Evolutionary conservation across 2,113 vertebrate genomes (phyloP).

Genomic region (Nansenia antarctica): DNA sequence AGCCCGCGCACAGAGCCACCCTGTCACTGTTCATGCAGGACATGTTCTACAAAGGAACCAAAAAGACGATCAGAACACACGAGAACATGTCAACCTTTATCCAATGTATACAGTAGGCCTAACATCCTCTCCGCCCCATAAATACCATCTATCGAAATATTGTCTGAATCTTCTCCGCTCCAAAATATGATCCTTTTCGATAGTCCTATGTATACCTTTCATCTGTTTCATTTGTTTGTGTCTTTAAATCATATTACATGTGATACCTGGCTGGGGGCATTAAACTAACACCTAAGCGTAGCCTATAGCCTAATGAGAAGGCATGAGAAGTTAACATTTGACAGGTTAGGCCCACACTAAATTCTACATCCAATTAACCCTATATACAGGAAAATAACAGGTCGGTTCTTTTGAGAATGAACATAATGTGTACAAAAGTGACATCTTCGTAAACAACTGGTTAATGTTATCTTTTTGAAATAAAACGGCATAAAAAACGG

Average conservation of each 20-base stretch:
- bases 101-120: too few relatives aligned
- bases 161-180: not conserved
- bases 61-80: not conserved
- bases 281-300: too few relatives aligned
- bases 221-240: not conserved
- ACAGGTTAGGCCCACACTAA: not conserved
- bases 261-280: not conserved
- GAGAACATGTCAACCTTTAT: not conserved
- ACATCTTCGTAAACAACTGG: not conserved
- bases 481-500: not conserved
- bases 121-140: too few relatives aligned
- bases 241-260: not conserved
- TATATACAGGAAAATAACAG: too few relatives aligned
- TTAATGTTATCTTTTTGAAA: not conserved
- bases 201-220: not conserved
- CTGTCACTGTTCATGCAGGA: conserved; percentile 91
- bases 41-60: conserved; percentile 75
- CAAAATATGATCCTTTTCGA: not conserved
- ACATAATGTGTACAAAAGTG: not conserved
- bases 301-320: too few relatives aligned
- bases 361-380: not conserved
- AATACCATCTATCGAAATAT: not conserved
- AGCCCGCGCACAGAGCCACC: conserved; percentile 94
- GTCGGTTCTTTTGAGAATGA: not conserved
- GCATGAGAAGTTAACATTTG: not conserved